Base-by-base conservation (phyloP, 2,113 vertebrate genomes). In the Gopherus evgoodei region DNA sequence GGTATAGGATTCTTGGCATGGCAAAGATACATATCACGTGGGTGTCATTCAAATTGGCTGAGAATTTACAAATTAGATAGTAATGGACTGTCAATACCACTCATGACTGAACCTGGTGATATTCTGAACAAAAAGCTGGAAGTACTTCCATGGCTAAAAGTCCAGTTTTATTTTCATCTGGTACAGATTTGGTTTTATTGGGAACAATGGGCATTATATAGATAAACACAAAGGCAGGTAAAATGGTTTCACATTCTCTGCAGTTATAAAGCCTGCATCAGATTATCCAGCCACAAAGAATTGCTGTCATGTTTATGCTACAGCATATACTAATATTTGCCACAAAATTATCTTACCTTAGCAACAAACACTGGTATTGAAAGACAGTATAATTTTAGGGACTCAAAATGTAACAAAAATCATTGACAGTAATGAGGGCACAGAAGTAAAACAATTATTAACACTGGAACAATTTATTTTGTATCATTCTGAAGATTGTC, bases 381-480 rank as follows among this genome's bases (percentile, higher is more conserved):
- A 81, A 75, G 89, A 88, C 19, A 16, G 16, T 8, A 62, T 53
- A 87, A 56, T 85, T 85, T 81, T 81, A 90, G 83, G 53, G 24
- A 53, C 21, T 81, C 16, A 78, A 53, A 56, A 75, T 38, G 14
- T 57, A 87, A 79, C 6, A 59, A 85, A 87, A 85, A n/a, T 3
- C 81, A 53, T 79, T 93, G 50, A 83, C 38, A 81, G 44, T 86
- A 91, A 92, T 80, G 54, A 84, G 50, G 54, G 83, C 69, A 13
- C 14, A 69, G 11, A 53, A 94, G 21, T 62, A 94, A 22, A 92
- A 91, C 27, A 81, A 81, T 81, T 89, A 16, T 89, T 95, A 86
- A 29, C 47, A 82, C 35, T 83, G 29, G 13, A 91, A 90, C 83
- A 91, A 92, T 86, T 88, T 89, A 83, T 44, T 86, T 94, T 57